Evolutionary conservation across 2,797 vertebrate genomes (phyloP), one percentile per base, ranked within the genome.

Genomic region (Tachyglossus aculeatus): DNA sequence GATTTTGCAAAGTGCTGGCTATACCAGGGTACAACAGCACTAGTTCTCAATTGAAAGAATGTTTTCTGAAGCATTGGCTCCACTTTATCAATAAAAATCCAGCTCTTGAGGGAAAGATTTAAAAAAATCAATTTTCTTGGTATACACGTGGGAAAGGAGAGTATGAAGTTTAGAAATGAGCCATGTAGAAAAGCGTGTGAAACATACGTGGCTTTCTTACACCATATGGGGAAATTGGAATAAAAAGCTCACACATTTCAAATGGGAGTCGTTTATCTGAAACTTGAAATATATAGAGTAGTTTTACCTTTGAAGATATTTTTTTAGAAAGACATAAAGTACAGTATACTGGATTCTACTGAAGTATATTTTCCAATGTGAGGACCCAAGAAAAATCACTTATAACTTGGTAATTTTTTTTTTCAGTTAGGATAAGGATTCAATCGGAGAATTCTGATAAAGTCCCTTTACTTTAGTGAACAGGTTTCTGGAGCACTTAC

Each of bases 201-300:
- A 50, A 60, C 64, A 18, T 36, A 21, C 53, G 31, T 22, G 11
- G 21, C 16, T 62, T 38, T 36, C 66, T 62, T 55, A 1, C 0
- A 1, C 24, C 22, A 2, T 58, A 44, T 38, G 66, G 39, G 25
- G 38, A 9, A 62, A 31, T 48, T 70, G 34, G 22, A 27, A 51
- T 31, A 59, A 47, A 53, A 67, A 43, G 31, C 10, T 39, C 45
- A 39, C 5, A 22, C 59, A 59, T 12, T 24, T 58, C 33, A 48
- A 44, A 48, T 15, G 48, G 51, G 63, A 29, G 58, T 75, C 19
- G 21, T 80, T 70, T 4, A 12, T 77, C 39, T 55, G 45, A 54
- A 36, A 25, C 3, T 29, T 36, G 37, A 19, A 16, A 12, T 33
- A 33, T 1, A 0, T 0, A 1, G 10, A 55, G 37, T 4, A 1